Evolutionary conservation across 2,888 invertebrate species (phyloP).

Genomic region (Nephrotoma guestfalica): DNA sequence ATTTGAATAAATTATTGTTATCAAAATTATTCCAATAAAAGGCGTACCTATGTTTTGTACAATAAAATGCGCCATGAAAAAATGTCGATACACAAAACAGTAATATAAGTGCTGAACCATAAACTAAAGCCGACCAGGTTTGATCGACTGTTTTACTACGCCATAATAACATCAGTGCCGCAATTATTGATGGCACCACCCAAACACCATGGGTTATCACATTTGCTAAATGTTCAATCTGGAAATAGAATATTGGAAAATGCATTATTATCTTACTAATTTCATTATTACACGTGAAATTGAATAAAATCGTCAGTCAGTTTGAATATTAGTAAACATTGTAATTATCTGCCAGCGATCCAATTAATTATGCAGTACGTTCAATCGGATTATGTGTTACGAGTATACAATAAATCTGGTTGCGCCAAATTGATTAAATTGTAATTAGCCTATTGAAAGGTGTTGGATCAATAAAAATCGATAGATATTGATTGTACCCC

Average conservation of each 20-base stretch:
- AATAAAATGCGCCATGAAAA: constrained; percentile 78
- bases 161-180: constrained; percentile 55
- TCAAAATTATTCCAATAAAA: background rate
- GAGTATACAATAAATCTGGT: too few species aligned
- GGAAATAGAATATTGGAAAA: constrained; percentile 13
- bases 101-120: constrained; percentile 70
- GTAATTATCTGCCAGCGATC: too few species aligned
- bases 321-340: background rate
- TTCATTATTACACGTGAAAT: background rate
- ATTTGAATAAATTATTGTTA: background rate
- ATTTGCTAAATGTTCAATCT: constrained; percentile 83
- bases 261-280: background rate
- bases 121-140: constrained; percentile 66
- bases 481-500: too few species aligned
- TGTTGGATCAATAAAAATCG: too few species aligned
- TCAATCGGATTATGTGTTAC: too few species aligned
- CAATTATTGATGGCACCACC: constrained; percentile 73
- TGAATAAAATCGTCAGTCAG: background rate
- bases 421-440: too few species aligned
- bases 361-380: too few species aligned
- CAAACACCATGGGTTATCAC: constrained; percentile 82
- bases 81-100: constrained; percentile 79
- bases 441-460: too few species aligned
- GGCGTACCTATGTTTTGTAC: constrained; percentile 37
- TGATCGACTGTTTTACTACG: constrained; percentile 61